A percentile compares a stretch with the other conserved stretches of the same genome.
Conservation (phyloP, 1,140 invertebrate species). For the Geopemphigus sp. region DNA sequence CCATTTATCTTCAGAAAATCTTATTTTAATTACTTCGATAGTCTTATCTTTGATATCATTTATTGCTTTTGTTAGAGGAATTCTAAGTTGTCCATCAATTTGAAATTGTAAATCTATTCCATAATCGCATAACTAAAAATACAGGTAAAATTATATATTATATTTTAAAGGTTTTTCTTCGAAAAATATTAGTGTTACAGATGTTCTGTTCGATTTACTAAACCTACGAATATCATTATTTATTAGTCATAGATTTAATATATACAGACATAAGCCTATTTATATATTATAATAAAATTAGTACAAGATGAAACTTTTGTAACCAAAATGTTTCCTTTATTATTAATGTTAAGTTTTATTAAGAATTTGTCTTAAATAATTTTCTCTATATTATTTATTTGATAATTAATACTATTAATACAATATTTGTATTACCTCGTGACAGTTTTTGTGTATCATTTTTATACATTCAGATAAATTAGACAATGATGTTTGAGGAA, state of each 20-base stretch:
- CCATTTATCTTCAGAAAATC: slow-evolving; percentile 71
- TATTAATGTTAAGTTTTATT: no score
- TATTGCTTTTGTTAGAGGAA: slow-evolving; percentile 64
- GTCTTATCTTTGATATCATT: slow-evolving; percentile 71
- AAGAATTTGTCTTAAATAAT: no score
- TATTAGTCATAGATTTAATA: no score
- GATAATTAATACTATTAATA: not conserved
- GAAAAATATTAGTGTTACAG: no score
- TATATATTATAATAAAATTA: no score
- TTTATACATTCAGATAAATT: slow-evolving; percentile 84
- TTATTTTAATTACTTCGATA: slow-evolving; percentile 69
- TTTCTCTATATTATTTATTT: no score
- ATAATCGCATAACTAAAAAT: slow-evolving; percentile 64
- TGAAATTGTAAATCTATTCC: slow-evolving; percentile 82
- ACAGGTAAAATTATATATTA: slow-evolving; percentile 4
- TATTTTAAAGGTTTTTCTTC: not conserved
- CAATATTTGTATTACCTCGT: slow-evolving; percentile 59
- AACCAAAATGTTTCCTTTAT: no score
- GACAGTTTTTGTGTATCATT: slow-evolving; percentile 72
- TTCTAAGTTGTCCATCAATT: slow-evolving; percentile 73
- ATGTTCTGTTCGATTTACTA: no score
- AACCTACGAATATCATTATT: no score
- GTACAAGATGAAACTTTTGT: no score
- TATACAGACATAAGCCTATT: no score
- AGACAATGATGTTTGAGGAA: slow-evolving; percentile 79